These are phyloP conservation scores for Alaudala cheleensis DNA, from an alignment of 2,113 vertebrate genomes.

Conservation along the genomic window DNA sequence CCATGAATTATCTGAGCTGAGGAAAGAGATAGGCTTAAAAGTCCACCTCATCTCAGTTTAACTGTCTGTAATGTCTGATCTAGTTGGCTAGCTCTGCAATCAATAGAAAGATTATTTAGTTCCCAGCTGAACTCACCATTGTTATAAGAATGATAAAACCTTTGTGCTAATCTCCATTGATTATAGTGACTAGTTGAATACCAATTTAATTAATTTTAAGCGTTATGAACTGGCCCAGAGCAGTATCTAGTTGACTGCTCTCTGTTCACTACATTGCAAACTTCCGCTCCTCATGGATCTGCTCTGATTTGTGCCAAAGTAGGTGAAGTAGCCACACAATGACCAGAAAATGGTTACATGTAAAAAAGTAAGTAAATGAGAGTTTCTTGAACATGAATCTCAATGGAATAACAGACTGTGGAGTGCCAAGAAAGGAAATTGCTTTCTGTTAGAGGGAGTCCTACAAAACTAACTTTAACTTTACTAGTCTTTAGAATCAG, in stretches of 20 bases:
- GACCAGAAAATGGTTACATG: background rate
- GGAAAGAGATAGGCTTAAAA: background rate
- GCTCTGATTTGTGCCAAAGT: background rate
- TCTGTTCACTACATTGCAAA: background rate
- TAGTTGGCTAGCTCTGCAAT: background rate
- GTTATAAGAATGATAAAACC: background rate
- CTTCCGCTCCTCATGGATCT: background rate
- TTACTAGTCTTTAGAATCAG: background rate
- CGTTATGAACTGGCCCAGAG: background rate
- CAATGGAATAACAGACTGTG: background rate
- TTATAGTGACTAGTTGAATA: constrained; percentile 29
- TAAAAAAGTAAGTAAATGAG: background rate
- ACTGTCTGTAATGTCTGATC: background rate
- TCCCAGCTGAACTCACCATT: background rate
- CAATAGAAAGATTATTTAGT: background rate
- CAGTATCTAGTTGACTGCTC: background rate
- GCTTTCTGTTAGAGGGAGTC: background rate
- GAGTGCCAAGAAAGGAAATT: background rate
- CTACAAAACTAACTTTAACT: background rate
- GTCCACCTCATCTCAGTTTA: background rate
- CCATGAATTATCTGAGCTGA: background rate
- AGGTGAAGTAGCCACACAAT: background rate
- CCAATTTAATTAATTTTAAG: constrained; percentile 31
- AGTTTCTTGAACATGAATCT: background rate
- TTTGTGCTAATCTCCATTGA: background rate